A percentile compares a stretch with the other conserved stretches of the same genome.
Evolutionary conservation across 2,113 vertebrate genomes (phyloP).

Genomic region (Ceuthmochares aereus): DNA sequence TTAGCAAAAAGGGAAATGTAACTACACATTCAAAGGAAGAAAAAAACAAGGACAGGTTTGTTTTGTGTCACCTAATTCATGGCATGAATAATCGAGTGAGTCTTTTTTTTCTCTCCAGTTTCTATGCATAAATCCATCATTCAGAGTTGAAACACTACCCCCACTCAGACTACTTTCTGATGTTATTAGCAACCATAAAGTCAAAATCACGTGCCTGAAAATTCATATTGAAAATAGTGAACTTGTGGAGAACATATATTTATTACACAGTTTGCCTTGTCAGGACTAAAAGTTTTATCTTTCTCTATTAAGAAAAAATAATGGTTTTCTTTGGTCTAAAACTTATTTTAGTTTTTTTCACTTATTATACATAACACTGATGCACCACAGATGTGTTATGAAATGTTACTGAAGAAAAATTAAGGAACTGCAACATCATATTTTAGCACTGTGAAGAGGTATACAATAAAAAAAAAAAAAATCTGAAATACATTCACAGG

Average conservation of each 20-base stretch:
- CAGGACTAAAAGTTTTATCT: background rate
- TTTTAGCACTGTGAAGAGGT: background rate
- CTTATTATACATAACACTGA: background rate
- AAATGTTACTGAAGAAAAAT: background rate
- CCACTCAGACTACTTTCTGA: background rate
- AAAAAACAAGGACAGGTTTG: constrained; percentile 1
- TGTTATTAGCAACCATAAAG: background rate
- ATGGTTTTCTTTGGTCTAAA: background rate
- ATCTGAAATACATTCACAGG: background rate
- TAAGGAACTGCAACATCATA: background rate
- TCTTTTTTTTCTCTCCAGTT: constrained; percentile 3
- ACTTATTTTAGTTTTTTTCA: background rate
- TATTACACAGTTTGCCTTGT: background rate
- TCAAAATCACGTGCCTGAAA: background rate
- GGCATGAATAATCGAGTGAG: background rate
- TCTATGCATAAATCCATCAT: constrained; percentile 1
- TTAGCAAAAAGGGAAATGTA: background rate
- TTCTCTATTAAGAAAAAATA: background rate
- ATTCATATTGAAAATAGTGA: background rate
- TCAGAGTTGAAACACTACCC: background rate
- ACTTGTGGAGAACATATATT: background rate
- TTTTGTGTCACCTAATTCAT: background rate
- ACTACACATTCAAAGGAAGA: background rate
- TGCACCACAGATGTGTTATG: background rate
- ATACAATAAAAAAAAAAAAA: background rate